Base-by-base conservation (phyloP, 2,797 vertebrate species). In the Hippopotamyrus pictus region DNA sequence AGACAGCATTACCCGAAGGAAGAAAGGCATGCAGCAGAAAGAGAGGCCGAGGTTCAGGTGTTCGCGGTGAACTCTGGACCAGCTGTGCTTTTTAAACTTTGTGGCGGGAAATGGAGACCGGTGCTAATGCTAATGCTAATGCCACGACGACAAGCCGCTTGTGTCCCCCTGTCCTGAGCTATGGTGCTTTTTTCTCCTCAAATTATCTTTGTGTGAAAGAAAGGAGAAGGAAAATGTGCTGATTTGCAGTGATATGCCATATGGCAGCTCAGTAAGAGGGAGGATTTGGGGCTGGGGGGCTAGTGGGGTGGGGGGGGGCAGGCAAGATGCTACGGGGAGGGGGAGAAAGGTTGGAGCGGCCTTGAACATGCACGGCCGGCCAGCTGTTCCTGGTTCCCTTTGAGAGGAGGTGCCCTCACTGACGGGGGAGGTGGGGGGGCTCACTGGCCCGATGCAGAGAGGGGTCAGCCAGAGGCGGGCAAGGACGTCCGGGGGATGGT, bases 211-310 rank as follows among this genome's bases (percentile, higher is more conserved):
- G 90, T 89, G 86, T 59, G n/a, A 48, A 65, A 57, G 88, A 89
- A 90, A 89, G 65, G 44, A 92, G 89, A 82, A 82, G 73, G 69
- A 92, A 90, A 91, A 90, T 91, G 88, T 92, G 91, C 91, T 92
- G 92, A 93, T 92, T 89, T 89, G 90, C 90, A 90, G 79, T 59
- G 87, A 89, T 89, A 84, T 76, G 88, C 90, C 92, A 93, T 92
- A 92, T 92, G 92, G 91, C 91, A 54, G 88, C 88, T 93, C 87
- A n/a, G 88, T 89, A 88, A 83, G 89, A 91, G n/a, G 33, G 90
- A 88, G 88, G 76, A 59, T 87, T 65, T 87, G 50, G 53, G 29
- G 53, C 29, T 62, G 53, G 53, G 53, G 53, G 25, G 87, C n/a
- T 22, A 54, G 51, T 17, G 51, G 51, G 11, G 50, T 2, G 12